Evolutionary conservation across 2,888 invertebrate genomes (phyloP).

Genomic region (Philhelius pedissequus): DNA sequence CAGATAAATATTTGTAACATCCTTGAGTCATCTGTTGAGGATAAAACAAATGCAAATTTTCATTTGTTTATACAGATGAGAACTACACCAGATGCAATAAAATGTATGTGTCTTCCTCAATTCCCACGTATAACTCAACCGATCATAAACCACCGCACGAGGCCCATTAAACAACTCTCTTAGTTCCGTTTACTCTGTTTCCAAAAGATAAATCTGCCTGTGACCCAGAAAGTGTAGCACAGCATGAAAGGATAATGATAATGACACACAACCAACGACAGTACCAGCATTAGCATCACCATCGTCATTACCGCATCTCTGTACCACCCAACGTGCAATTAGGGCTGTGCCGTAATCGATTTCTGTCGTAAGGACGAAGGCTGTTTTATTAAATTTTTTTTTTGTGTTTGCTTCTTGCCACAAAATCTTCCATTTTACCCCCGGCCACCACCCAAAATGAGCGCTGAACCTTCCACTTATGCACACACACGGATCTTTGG

Average conservation of each 20-base stretch:
- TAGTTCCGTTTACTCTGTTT: conserved; percentile 43
- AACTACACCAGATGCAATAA: not conserved
- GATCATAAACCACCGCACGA: conserved; percentile 56
- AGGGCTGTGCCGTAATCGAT: conserved; percentile 57
- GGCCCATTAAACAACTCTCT: conserved; percentile 57
- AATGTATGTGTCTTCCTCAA: not conserved
- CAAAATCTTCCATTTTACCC: not conserved
- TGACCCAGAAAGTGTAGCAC: conserved; percentile 61
- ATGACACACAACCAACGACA: conserved; percentile 54
- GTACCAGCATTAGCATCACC: conserved; percentile 14
- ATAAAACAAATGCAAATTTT: not conserved
- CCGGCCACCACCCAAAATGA: no score
- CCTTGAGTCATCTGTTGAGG: not conserved
- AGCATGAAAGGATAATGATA: conserved; percentile 61
- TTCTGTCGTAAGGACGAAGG: conserved; percentile 50
- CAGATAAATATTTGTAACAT: no score
- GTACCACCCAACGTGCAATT: conserved; percentile 46
- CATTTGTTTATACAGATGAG: not conserved
- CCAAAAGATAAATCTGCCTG: conserved; percentile 56
- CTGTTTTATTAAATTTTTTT: conserved; percentile 13
- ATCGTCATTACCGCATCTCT: not conserved
- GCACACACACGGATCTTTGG: not conserved
- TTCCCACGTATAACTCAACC: conserved; percentile 1
- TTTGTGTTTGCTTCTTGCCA: not conserved
- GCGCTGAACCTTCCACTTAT: not conserved